A percentile compares a stretch with the other conserved stretches of the same genome.
Conservation (phyloP, 2,113 vertebrate species). For the Paramisgurnus dabryanus region DNA sequence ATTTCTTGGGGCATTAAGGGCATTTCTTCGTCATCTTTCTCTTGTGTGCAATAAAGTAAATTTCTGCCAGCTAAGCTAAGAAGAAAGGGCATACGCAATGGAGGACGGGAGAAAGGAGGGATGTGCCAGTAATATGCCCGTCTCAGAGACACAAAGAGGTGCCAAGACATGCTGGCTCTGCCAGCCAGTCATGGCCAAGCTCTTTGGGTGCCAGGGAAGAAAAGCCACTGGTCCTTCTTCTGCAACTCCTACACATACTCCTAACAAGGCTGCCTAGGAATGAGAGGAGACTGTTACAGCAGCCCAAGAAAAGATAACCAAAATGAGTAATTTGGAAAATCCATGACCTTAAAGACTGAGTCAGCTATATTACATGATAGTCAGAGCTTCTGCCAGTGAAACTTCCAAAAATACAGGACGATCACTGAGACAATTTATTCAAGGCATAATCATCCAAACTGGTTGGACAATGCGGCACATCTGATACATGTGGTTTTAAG, state of each 20-base stretch:
- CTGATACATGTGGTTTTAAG: neutral
- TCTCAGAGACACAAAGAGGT: constrained; percentile 49
- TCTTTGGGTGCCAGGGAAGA: constrained; percentile 21
- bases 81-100: constrained; percentile 7
- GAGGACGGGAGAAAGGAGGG: constrained; percentile 37
- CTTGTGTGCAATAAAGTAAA: neutral
- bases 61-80: neutral
- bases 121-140: constrained; percentile 53
- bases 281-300: constrained; percentile 53
- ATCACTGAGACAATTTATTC: neutral
- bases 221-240: neutral
- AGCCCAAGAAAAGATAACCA: constrained; percentile 45
- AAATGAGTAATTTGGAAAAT: constrained; percentile 49
- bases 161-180: constrained; percentile 55
- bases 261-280: constrained; percentile 50
- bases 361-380: neutral
- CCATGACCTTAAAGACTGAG: neutral
- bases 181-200: constrained; percentile 42
- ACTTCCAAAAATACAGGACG: neutral
- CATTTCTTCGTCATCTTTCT: constrained; percentile 18
- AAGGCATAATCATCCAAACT: constrained; percentile 16
- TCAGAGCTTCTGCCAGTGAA: constrained; percentile 2
- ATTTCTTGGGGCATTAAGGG: neutral
- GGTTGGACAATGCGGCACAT: neutral
- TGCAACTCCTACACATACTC: constrained; percentile 33